phyloP scores from a whole-genome alignment of 2,113 vertebrate genomes.

The Carassius carassius region DNA sequence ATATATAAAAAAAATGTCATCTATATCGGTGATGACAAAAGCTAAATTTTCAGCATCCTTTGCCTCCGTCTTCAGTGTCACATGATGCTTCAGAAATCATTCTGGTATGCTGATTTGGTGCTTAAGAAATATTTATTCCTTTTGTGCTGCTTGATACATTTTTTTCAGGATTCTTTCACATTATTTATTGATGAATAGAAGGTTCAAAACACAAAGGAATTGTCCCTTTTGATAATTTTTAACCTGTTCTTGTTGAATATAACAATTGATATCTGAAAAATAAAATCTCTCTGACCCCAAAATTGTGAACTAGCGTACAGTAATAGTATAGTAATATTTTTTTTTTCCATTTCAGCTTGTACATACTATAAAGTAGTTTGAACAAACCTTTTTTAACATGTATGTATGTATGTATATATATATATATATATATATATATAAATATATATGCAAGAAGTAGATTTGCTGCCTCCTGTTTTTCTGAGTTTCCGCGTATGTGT shows the following conservation, averaged over 20 bases:
- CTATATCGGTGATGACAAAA: too few relatives aligned
- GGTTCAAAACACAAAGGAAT: background rate
- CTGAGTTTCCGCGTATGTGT: background rate
- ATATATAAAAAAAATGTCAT: too few relatives aligned
- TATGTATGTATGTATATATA: too few relatives aligned
- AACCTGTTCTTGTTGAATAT: too few relatives aligned
- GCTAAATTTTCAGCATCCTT: too few relatives aligned
- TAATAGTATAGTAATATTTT: background rate
- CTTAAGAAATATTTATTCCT: too few relatives aligned
- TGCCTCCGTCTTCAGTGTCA: background rate
- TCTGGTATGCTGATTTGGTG: too few relatives aligned
- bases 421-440: too few relatives aligned
- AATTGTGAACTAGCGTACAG: background rate
- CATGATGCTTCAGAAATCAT: background rate
- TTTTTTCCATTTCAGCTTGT: background rate
- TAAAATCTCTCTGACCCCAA: background rate
- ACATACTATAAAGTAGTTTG: background rate
- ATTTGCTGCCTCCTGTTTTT: constrained; percentile 31
- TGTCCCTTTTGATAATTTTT: too few relatives aligned
- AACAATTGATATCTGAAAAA: too few relatives aligned
- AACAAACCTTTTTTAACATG: too few relatives aligned
- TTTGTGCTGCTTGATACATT: too few relatives aligned
- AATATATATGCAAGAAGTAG: background rate
- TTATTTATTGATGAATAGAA: background rate
- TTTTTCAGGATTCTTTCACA: background rate